Base-by-base conservation (phyloP, 2,888 invertebrate species). In the Zaprionus lineosus region DNA sequence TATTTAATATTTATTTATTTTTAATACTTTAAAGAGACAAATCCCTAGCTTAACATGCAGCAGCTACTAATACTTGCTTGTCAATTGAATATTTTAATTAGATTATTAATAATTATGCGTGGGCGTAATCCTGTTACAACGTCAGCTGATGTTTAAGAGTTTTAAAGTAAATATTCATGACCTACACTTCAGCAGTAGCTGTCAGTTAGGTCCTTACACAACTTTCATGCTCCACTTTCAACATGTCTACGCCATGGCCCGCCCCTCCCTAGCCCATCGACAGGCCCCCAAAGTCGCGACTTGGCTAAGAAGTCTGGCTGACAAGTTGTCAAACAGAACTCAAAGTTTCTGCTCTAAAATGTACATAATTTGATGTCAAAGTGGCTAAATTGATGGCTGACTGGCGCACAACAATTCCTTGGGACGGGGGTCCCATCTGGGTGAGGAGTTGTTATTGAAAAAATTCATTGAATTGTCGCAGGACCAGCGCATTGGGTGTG, bases 281-380 rank as follows among this genome's bases (percentile, higher is more conserved):
- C 19, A 33, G n/a, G 8, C 18, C 44, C 44, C 44, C 60, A 46
- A 40, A 19, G 31, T 26, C 21, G 15, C 41, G 53, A 65, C 34
- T 36, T 16, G 34, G 31, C 55, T 40, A 8, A 29, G 37, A 53
- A 65, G 39, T 44, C 51, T 28, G 36, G 36, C 34, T 26, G 71
- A 71, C 68, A 68, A 55, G 68, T 68, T 68, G 72, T 68, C 68
- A 71, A 71, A 59, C 50, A 70, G 52, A 28, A 36, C n/a, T 21
- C 21, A 48, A 63, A 63, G 48, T 67, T 69, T 21, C 47, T 47
- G 14, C 33, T 75, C 34, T 57, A 39, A 60, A 63, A 79, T 83
- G 76, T 71, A 76, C 79, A 76, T 83, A 76, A 83, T 83, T 83
- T 55, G 28, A 62, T 60, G 64, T 60, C 41, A 41, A 74, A 74